Evolutionary conservation across 2,113 vertebrate species (phyloP), one percentile per base, ranked within the genome.

Genomic region (Hydrochoerus hydrochaeris): DNA sequence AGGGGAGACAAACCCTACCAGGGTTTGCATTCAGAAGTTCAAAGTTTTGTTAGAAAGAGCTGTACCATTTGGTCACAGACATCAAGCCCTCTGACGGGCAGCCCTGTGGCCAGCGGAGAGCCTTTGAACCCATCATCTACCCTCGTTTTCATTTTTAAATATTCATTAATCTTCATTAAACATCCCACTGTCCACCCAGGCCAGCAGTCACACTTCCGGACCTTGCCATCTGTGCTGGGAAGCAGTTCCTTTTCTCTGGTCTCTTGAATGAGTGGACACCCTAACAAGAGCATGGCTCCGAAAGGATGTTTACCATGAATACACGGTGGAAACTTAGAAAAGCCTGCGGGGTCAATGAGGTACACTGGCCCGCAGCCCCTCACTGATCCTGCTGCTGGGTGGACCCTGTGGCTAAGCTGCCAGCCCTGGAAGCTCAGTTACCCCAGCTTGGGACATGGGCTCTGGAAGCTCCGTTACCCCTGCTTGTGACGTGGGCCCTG

Each of bases 141-240:
- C 80, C 49, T 97, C 94, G 85, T 52, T 97, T 95, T 96, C 57
- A 82, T 95, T 97, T 96, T 94, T 26, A 35, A 84, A 94, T 96
- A 88, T 84, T 90, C 90, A 97, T 97, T 97, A 94, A 96, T 98
- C 97, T 98, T 97, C 94, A 96, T 97, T 91, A 97, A 62, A 38
- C 28, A 49, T 81, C 38, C 17, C 19, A 57, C 10, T 95, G 85
- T 92, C 52, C 22, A 58, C 67, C n/a, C 46, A 69, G 71, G 95
- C 97, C 82, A 94, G 60, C 24, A 80, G 83, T 49, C 60, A 49
- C 65, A 89, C 89, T 95, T 97, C 88, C 3, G 6, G 77, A 88
- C 52, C 78, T 30, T 3, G 3, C 14, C 24, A 32, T 96, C 65
- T 75, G 65, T 54, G 62, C 54, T 44, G 60, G 38, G n/a, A 46